Evolutionary conservation across 2,888 invertebrate genomes (phyloP).

Genomic region (Tortricodes alternella): DNA sequence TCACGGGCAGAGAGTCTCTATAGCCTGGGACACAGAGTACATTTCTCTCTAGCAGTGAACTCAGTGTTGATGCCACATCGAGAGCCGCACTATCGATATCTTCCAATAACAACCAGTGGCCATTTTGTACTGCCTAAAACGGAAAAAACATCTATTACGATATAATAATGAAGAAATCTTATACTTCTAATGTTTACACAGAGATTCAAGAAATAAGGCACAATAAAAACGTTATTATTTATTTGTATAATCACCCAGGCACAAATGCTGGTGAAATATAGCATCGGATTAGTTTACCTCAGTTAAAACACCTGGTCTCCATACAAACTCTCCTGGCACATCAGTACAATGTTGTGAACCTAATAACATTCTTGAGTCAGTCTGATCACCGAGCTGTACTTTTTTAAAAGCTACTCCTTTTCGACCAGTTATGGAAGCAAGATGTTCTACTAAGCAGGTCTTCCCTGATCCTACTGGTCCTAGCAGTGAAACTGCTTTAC

Average conservation of each 20-base stretch:
- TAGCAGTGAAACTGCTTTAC: slow-evolving; percentile 87
- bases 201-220: too few species aligned
- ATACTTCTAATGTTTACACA: background rate
- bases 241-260: too few species aligned
- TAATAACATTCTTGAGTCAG: slow-evolving; percentile 96
- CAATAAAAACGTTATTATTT: too few species aligned
- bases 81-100: slow-evolving; percentile 97
- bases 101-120: slow-evolving; percentile 96
- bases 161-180: too few species aligned
- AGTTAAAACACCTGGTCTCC: slow-evolving; percentile 97
- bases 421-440: slow-evolving; percentile 91
- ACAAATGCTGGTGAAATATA: too few species aligned
- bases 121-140: slow-evolving; percentile 89
- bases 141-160: slow-evolving; percentile 26
- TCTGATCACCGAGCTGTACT: slow-evolving; percentile 98
- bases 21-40: slow-evolving; percentile 94
- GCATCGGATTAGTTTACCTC: slow-evolving; percentile 72
- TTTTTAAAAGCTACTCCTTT: slow-evolving; percentile 83
- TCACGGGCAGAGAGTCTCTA: slow-evolving; percentile 89
- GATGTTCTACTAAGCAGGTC: slow-evolving; percentile 93
- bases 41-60: slow-evolving; percentile 92
- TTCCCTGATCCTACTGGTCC: slow-evolving; percentile 98
- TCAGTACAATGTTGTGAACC: slow-evolving; percentile 98
- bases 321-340: slow-evolving; percentile 97
- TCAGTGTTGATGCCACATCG: slow-evolving; percentile 94